Base-by-base conservation (phyloP, 2,888 invertebrate species). In the Heliconius cydno region DNA sequence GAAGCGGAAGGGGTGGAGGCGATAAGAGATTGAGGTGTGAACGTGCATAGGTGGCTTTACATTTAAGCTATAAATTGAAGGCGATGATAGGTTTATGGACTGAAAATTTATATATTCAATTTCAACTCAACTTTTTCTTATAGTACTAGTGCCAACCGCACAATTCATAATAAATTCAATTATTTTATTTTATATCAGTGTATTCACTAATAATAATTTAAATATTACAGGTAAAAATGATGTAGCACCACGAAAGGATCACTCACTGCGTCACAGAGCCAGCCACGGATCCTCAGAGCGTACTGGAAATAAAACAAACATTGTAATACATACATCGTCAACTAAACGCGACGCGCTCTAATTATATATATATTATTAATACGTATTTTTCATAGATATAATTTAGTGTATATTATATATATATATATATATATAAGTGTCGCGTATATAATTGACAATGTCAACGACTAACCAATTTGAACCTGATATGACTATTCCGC, bases 161-260 rank as follows among this genome's bases (percentile, higher is more conserved):
- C 9, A 57, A 57, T 22, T 10, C 3, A 57, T 57, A 57, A 57
- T 13, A 46, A 13, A 46, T 46, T 34, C 19, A 10, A 57, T 38
- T 22, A 6, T 15, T 52, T 12, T 22, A 41, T 19, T 52, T 30
- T 12, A 52, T 25, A 13, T 19, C 0, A 46, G 3, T 72, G 1
- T 25, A 72, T 15, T 57, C 3, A 22, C 28, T 4, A 72, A 6
- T 65, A 15, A 41, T 65, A 28, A 19, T 41, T 57, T 28, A n/a
- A 63, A 73, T 65, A 15, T 85, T 83, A 34, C 83, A 85, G 84
- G 76, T 85, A 83, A 83, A 82, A 70, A 76, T 74, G 22, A 60
- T 60, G 12, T 13, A 28, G 22, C 74, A 60, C 10, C 41, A 68
- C 34, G 15, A 25, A 25, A 25, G 41, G 28, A 63, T 41, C 41